Evolutionary conservation across 2,888 invertebrate genomes (phyloP).

Genomic region (Dasypogon diadema): DNA sequence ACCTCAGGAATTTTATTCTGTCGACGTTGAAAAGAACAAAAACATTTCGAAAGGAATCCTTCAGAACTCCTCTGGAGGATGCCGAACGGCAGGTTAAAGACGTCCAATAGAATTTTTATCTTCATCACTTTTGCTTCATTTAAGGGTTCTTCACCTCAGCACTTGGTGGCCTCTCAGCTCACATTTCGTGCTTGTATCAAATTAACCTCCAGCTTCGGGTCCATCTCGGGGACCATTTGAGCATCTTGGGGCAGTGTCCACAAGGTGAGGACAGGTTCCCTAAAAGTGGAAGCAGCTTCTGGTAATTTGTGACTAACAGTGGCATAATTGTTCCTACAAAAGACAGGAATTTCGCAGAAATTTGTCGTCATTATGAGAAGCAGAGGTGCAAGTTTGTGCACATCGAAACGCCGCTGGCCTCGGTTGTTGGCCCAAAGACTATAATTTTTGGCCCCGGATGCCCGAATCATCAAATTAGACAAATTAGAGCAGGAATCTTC

Average conservation of each 20-base stretch:
- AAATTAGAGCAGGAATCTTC: conserved; percentile 27
- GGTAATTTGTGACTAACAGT: conserved; percentile 8
- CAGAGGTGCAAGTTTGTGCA: conserved; percentile 1
- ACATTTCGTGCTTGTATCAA: conserved; percentile 41
- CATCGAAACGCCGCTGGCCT: neutral
- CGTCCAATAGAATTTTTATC: conserved; percentile 32
- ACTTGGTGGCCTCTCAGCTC: conserved; percentile 27
- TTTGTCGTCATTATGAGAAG: conserved; percentile 32
- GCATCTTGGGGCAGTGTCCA: conserved; percentile 15
- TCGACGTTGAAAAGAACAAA: neutral
- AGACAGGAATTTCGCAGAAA: conserved; percentile 6
- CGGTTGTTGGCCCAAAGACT: conserved; percentile 27
- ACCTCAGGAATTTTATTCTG: conserved; percentile 42
- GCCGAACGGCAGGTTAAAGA: conserved; percentile 13
- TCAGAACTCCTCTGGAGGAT: conserved; percentile 11
- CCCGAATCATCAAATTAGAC: too few relatives aligned
- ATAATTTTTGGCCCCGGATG: conserved; percentile 30
- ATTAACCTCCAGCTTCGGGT: conserved; percentile 34
- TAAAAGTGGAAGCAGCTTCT: conserved; percentile 29
- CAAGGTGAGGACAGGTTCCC: conserved; percentile 32
- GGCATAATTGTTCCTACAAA: conserved; percentile 16
- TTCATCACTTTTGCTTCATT: conserved; percentile 32
- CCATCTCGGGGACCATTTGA: neutral
- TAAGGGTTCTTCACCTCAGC: conserved; percentile 40
- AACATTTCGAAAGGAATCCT: conserved; percentile 10